Evolutionary conservation across 2,797 vertebrate species (phyloP).

Genomic region (Etheostoma nigrum): DNA sequence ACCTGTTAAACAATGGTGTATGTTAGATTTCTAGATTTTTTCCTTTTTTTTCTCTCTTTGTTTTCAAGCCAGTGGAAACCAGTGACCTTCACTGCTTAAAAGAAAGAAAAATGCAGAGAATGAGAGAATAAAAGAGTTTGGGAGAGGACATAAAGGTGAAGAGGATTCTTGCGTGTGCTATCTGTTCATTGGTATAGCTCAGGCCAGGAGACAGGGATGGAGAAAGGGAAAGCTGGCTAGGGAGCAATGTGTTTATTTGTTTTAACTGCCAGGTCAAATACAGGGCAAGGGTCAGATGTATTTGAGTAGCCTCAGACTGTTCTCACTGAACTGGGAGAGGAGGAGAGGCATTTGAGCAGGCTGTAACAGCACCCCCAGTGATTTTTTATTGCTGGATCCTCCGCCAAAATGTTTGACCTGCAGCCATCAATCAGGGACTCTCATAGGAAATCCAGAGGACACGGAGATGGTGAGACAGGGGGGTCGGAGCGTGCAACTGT

Average conservation of each 20-base stretch:
- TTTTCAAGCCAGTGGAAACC: background rate
- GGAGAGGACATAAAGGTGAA: constrained; percentile 15
- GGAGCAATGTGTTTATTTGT: constrained; percentile 55
- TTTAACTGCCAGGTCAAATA: constrained; percentile 60
- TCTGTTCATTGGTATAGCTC: constrained; percentile 42
- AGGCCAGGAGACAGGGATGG: constrained; percentile 8
- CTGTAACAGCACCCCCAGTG: constrained; percentile 31
- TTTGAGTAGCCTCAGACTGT: constrained; percentile 45
- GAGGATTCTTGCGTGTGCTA: constrained; percentile 1
- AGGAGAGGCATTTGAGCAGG: constrained; percentile 24
- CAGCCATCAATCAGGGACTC: constrained; percentile 25
- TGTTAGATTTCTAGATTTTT: constrained; percentile 6
- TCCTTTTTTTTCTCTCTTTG: background rate
- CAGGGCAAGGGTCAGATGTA: constrained; percentile 58
- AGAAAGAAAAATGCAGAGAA: constrained; percentile 13
- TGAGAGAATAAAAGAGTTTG: constrained; percentile 12
- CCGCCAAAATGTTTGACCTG: constrained; percentile 43
- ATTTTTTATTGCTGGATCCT: constrained; percentile 39
- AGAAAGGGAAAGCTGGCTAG: constrained; percentile 28
- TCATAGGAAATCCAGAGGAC: constrained; percentile 36
- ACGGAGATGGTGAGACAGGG: background rate
- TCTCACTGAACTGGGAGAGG: constrained; percentile 23
- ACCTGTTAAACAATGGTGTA: constrained; percentile 28
- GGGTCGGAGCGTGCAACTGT: background rate
- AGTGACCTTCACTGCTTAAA: background rate